A percentile compares a stretch with the other conserved stretches of the same genome.
These are phyloP conservation scores for Paralichthys olivaceus DNA, from an alignment of 2,113 vertebrate species.

Conservation along the genomic window DNA sequence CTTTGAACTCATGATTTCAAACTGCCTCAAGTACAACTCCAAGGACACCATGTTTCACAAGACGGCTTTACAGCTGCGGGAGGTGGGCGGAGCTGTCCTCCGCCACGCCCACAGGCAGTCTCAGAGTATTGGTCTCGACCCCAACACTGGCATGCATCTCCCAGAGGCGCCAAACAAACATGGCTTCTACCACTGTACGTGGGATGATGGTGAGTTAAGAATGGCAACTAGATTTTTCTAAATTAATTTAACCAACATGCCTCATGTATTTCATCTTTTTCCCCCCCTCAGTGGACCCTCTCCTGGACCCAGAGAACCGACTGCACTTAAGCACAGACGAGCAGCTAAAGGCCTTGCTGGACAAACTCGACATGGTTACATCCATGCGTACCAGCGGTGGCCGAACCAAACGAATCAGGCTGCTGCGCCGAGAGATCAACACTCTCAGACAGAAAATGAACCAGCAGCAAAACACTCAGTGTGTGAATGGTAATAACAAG, in stretches of 20 bases:
- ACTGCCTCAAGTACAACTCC: constrained; percentile 99
- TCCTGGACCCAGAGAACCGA: constrained; percentile 91
- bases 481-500: constrained; percentile 77
- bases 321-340: constrained; percentile 90
- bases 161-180: constrained; percentile 89
- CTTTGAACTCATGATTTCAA: constrained; percentile 97
- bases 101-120: constrained; percentile 93
- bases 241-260: background rate
- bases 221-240: background rate
- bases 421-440: constrained; percentile 94
- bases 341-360: constrained; percentile 94
- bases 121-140: constrained; percentile 92
- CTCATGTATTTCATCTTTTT: constrained; percentile 1
- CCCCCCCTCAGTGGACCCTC: constrained; percentile 87
- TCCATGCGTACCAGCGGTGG: constrained; percentile 92
- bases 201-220: constrained; percentile 92
- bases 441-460: constrained; percentile 87
- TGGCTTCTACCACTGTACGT: constrained; percentile 93
- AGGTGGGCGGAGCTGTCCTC: constrained; percentile 93
- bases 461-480: constrained; percentile 84
- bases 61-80: constrained; percentile 90
- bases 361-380: constrained; percentile 93
- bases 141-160: constrained; percentile 91
- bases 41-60: constrained; percentile 98
- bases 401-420: constrained; percentile 91